Percentiles rank a stretch among this genome's conserved stretches.
Conservation (phyloP, 2,113 vertebrate genomes). For the Lepus timidus region DNA sequence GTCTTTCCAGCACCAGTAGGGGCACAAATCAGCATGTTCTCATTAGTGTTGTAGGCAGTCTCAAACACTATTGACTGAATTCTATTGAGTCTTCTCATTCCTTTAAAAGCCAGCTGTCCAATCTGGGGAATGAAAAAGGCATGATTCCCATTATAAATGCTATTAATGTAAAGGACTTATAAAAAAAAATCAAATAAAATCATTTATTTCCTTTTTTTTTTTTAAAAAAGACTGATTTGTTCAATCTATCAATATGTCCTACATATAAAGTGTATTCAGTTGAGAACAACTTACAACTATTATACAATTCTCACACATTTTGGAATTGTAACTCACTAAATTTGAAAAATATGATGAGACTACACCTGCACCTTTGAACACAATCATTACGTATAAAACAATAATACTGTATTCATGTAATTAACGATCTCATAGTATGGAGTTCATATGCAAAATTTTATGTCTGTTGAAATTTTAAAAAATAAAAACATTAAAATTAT, state of each 20-base stretch:
- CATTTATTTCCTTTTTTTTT: background rate
- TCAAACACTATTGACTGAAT: constrained; percentile 99
- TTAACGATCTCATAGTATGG: too few relatives aligned
- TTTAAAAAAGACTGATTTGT: background rate
- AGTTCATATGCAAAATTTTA: too few relatives aligned
- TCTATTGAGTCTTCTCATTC: constrained; percentile 95
- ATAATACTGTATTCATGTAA: background rate
- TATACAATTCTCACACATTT: background rate
- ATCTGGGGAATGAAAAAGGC: constrained; percentile 87
- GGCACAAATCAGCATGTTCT: constrained; percentile 97
- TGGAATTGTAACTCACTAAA: background rate
- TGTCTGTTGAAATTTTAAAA: too few relatives aligned
- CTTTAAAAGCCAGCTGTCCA: constrained; percentile 97
- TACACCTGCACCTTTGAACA: background rate
- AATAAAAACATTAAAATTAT: background rate
- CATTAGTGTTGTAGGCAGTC: constrained; percentile 98
- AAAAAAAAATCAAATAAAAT: constrained; percentile 18
- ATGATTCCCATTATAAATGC: background rate
- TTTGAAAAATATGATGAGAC: constrained; percentile 22
- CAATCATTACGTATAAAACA: background rate
- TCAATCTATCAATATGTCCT: background rate
- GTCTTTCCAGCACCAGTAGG: constrained; percentile 99
- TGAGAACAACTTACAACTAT: background rate
- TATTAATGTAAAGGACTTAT: background rate
- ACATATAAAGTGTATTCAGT: background rate